Conservation (phyloP, 23 tunicate genomes). For the Halocynthia roretzi region DNA sequence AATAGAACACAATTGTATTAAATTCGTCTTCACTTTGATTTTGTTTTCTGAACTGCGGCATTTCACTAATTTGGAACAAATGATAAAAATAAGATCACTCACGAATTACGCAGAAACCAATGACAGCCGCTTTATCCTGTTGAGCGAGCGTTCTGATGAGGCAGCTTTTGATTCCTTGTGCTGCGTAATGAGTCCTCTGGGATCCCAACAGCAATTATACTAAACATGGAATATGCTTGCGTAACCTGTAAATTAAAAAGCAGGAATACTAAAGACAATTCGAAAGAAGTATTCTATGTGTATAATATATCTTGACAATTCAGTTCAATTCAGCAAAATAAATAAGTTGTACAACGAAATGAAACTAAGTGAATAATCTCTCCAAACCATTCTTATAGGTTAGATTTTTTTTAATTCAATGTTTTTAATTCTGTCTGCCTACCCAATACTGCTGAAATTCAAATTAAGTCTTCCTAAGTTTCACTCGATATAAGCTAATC, state of each 20-base stretch:
- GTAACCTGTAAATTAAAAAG: no score
- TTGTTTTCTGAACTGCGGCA: no score
- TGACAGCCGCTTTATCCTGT: background rate
- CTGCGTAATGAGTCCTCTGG: background rate
- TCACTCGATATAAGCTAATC: no score
- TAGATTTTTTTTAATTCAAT: no score
- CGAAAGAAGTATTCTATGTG: background rate
- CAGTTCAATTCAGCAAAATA: background rate
- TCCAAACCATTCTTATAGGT: no score
- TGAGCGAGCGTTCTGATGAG: background rate
- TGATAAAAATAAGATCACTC: background rate
- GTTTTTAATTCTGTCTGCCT: no score
- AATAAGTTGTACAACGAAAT: background rate
- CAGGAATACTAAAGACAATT: no score
- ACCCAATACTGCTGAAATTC: no score
- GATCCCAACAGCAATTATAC: background rate
- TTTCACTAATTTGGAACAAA: background rate
- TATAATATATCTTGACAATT: background rate
- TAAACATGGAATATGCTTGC: background rate
- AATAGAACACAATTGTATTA: background rate
- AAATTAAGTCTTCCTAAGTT: no score
- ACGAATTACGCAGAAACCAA: background rate
- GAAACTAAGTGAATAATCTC: no score
- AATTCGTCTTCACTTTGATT: no score
- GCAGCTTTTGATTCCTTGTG: background rate